Base-by-base conservation (phyloP, 2,797 vertebrate genomes). In the Melanotaenia maccullochi region DNA sequence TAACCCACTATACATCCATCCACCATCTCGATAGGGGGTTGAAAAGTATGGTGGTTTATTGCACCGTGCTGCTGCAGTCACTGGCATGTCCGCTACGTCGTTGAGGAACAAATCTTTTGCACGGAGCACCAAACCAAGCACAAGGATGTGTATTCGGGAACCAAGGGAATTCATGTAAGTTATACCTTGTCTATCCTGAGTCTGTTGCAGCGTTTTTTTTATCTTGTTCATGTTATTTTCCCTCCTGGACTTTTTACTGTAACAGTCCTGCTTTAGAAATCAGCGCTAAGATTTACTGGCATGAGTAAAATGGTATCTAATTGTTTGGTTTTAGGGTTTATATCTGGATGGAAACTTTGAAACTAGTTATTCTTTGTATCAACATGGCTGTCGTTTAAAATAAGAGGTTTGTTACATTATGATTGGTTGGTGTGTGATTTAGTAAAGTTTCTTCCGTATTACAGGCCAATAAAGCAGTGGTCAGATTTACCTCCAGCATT, bases 91-190 rank as follows among this genome's bases (percentile, higher is more conserved):
- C 8, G 87, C 90, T 68, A 60, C 83, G 22, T 94, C 91, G 2
- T 0, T 95, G 78, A 95, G 86, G 78, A 93, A 92, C 62, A 93
- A 90, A 62, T 87, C 89, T 0, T 68, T 89, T 14, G 72, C 61
- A 3, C 73, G 83, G 71, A 86, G 16, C 40, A 69, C 78, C 76
- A 91, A 90, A 61, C 74, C 77, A 0, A 86, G 54, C 18, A 22
- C 60, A 72, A 93, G 73, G 87, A 94, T 94, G 86, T 93, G 94
- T 60, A 60, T 91, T 65, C 80, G 54, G 77, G 91, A 93, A 58
- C 88, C 86, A 7, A 73, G 85, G 65, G 75, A 84, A 58, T 5
- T 65, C 70, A 73, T 85, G 94, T 95, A 89, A 95, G 94, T 91
- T 55, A 4, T 22, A 28, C 40, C 54, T 18, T 56, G 13, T 0